phyloP scores from a whole-genome alignment of 2,797 vertebrate species.

The Aratinga solstitialis region DNA sequence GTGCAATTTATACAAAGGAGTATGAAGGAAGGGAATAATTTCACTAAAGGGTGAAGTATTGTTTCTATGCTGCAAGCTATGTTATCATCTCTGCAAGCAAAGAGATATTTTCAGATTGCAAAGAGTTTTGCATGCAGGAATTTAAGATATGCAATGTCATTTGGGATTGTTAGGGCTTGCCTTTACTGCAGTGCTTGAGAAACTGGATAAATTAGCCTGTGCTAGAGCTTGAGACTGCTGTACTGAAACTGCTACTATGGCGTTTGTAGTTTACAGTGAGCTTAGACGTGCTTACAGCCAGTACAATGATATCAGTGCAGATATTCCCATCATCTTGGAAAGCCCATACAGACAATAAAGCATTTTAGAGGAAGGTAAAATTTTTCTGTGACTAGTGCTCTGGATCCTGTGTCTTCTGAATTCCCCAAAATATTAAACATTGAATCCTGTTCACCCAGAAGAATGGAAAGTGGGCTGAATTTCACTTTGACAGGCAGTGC shows the following conservation, averaged over 20 bases:
- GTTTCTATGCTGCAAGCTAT: background rate
- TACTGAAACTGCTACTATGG: background rate
- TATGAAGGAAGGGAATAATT: background rate
- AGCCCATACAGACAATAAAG: background rate
- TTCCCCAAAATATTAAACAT: background rate
- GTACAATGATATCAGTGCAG: background rate
- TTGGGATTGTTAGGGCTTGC: background rate
- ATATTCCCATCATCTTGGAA: background rate
- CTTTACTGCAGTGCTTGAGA: background rate
- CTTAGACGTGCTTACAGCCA: background rate
- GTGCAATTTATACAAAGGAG: background rate
- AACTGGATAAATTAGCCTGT: background rate
- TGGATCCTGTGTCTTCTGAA: background rate
- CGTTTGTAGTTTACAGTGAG: background rate
- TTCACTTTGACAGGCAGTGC: background rate
- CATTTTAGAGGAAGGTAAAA: background rate
- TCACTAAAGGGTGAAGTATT: background rate
- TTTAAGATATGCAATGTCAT: background rate
- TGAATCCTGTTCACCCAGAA: background rate
- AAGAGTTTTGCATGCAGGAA: background rate
- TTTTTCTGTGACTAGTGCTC: background rate
- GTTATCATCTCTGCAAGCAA: background rate
- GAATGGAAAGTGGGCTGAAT: background rate
- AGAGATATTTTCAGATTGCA: background rate
- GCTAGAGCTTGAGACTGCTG: background rate